These are phyloP conservation scores for Myoxocephalus aenaeus DNA, from an alignment of 2,797 vertebrate genomes.

Conservation along the genomic window DNA sequence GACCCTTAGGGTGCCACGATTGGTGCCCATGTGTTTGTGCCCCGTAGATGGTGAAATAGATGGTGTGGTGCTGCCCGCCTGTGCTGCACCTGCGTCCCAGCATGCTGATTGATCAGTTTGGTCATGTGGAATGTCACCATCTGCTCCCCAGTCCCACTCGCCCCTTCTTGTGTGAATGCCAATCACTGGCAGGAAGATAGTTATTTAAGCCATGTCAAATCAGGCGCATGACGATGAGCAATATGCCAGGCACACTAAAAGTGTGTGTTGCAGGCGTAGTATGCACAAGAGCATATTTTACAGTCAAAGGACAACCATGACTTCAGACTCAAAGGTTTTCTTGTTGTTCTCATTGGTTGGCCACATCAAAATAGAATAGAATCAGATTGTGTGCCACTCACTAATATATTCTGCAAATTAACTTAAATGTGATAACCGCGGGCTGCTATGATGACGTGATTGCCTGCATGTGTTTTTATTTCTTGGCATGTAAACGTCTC, in stretches of 20 bases:
- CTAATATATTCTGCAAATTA: neutral
- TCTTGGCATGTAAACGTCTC: conserved; percentile 28
- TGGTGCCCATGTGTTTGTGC: conserved; percentile 98
- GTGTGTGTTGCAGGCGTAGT: conserved; percentile 65
- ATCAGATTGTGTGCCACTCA: conserved; percentile 13
- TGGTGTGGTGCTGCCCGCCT: conserved; percentile 97
- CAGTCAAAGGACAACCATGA: conserved; percentile 52
- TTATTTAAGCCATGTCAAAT: conserved; percentile 85
- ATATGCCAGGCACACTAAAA: conserved; percentile 74
- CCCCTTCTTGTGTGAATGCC: conserved; percentile 82
- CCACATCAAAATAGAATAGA: neutral
- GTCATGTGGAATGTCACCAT: conserved; percentile 99
- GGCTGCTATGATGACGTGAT: neutral
- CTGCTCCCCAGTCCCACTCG: conserved; percentile 91
- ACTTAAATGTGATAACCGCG: conserved; percentile 13
- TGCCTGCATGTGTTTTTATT: conserved; percentile 18
- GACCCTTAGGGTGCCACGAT: conserved; percentile 94
- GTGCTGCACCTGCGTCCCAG: conserved; percentile 98
- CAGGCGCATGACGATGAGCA: conserved; percentile 78
- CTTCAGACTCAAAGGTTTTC: conserved; percentile 23
- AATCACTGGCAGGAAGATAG: conserved; percentile 83
- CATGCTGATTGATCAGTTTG: conserved; percentile 99
- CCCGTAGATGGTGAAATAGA: conserved; percentile 97
- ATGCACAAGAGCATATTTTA: conserved; percentile 71
- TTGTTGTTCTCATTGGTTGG: neutral